Base-by-base conservation (phyloP, 1,140 invertebrate species). In the Formica exsecta region DNA sequence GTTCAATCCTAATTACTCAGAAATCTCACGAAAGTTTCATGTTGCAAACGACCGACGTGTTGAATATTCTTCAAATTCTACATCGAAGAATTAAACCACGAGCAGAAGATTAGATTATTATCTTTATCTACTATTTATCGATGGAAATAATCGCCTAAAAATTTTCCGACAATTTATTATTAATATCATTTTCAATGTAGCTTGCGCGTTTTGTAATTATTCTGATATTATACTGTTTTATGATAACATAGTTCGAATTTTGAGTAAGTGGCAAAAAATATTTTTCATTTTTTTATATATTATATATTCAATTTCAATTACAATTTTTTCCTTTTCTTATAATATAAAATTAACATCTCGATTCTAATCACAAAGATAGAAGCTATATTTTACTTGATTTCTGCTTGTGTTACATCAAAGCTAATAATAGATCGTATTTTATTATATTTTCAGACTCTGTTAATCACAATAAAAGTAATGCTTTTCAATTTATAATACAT, bases 1-100 rank as follows among this genome's bases (percentile, higher is more conserved):
- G 38, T 73, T 73, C 48, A n/a, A 3, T 32, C 22, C 54, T 83
- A 83, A 83, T 83, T 83, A 83, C 54, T 36, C 41, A 36, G 68
- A 36, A 73, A 83, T 74, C 41, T 32, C 54, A 70, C 65, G 19
- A 3, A 68, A 38, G 25, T 80, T 6, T 9, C 16, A 32, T 3
- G n/a, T 36, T 57, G 22, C 54, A 51, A 77, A 32, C n/a, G 6
- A 8, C 11, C 13, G 6, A 3, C 44, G 9, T 4, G 11, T 68
- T 54, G 5, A 57, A 38, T 68, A 68, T 68, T 80, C 44, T 70
- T 70, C n/a, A 68, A 54, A 29, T 25, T 80, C 2, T 22, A 22
- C 11, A 13, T n/a, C 13, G 6, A 48, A 48, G 59, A 7, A 62
- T 38, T 38, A 13, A 41, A 61, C 16, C 13, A 62, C 41, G 38